phyloP scores from a whole-genome alignment of 2,888 invertebrate species.

The Thecocarcelia acutangulata region DNA sequence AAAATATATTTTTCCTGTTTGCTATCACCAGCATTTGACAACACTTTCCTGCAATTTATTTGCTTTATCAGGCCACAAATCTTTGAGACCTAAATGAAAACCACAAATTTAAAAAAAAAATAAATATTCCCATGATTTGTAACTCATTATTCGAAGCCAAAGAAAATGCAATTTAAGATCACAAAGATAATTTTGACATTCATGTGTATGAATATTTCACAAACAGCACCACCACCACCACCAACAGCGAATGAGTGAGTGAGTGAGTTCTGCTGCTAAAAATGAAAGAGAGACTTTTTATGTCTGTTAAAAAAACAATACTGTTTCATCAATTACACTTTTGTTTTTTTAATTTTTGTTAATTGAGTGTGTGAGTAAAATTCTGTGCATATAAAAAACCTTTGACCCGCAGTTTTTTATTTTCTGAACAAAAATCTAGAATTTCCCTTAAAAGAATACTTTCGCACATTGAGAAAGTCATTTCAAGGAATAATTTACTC shows the following conservation, averaged over 20 bases:
- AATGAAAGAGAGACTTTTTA: conserved; percentile 13
- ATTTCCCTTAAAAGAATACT: conserved; percentile 38
- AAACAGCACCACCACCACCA: conserved; percentile 14
- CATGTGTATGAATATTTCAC: conserved; percentile 13
- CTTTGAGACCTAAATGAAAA: not conserved
- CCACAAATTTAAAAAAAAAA: conserved; percentile 39
- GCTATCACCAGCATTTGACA: conserved; percentile 51
- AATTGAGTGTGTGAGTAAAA: conserved; percentile 12
- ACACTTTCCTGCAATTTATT: conserved; percentile 33
- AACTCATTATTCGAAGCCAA: not conserved
- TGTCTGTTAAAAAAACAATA: not conserved
- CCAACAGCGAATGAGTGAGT: conserved; percentile 32
- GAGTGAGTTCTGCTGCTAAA: not conserved
- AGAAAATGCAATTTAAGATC: conserved; percentile 41
- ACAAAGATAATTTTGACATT: conserved; percentile 40
- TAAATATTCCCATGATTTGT: conserved; percentile 45
- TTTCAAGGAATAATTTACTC: not conserved
- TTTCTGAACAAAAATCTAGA: not conserved
- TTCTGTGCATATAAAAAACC: conserved; percentile 37
- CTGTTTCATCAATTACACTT: not conserved
- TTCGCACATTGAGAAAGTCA: conserved; percentile 39
- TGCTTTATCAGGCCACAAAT: too few species aligned
- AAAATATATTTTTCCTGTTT: not conserved
- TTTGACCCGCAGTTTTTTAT: conserved; percentile 65
- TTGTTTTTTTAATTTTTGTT: conserved; percentile 29